Evolutionary conservation across 2,888 invertebrate genomes (phyloP).

Genomic region (Diadromus collaris): DNA sequence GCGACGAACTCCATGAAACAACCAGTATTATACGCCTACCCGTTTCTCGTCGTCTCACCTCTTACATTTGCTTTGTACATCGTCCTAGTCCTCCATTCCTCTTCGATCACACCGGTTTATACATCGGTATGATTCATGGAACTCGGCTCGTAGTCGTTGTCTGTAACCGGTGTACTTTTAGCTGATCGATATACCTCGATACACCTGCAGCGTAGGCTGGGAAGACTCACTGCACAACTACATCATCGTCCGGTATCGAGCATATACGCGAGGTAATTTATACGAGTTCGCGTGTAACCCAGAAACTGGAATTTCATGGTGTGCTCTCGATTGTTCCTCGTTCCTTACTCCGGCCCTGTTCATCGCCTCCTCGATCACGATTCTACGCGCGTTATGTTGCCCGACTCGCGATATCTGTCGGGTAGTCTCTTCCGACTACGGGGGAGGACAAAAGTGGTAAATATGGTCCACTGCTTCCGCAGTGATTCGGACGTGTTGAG

Average conservation of each 20-base stretch:
- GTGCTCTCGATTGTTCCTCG: conserved; percentile 49
- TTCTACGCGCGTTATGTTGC: conserved; percentile 14
- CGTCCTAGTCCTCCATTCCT: conserved; percentile 44
- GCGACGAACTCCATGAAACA: conserved; percentile 30
- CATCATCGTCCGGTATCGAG: conserved; percentile 10
- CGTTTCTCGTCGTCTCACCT: conserved; percentile 62
- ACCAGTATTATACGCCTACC: conserved; percentile 53
- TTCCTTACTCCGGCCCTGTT: conserved; percentile 20
- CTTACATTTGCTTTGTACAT: conserved; percentile 53
- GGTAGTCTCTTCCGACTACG: background rate
- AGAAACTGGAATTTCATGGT: conserved; percentile 59
- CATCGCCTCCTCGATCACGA: conserved; percentile 43
- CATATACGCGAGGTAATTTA: conserved; percentile 50
- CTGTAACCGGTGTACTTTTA: conserved; percentile 48
- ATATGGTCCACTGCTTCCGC: background rate
- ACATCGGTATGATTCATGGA: conserved; percentile 66
- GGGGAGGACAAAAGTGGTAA: background rate
- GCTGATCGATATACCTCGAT: conserved; percentile 56
- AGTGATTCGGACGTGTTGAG: background rate
- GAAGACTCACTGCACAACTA: conserved; percentile 33
- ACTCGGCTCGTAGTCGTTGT: conserved; percentile 53
- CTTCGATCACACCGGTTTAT: conserved; percentile 59
- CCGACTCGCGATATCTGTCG: conserved; percentile 30
- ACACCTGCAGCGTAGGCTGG: conserved; percentile 47
- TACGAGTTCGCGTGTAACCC: conserved; percentile 57